Conservation (phyloP, 2,113 vertebrate genomes). For the human (Homo sapiens) region DNA sequence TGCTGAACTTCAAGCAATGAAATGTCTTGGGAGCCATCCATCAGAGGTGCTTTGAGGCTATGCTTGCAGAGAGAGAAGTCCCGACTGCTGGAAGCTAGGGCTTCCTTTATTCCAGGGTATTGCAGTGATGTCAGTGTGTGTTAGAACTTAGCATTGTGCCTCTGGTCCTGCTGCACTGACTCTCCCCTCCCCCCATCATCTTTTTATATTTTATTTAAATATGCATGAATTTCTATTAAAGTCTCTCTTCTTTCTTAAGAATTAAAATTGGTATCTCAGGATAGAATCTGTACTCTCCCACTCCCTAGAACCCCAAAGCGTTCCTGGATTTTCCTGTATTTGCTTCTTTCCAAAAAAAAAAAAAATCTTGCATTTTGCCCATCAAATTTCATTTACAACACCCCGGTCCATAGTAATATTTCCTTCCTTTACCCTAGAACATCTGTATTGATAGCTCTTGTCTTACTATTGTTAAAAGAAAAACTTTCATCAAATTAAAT, state of each 20-base stretch:
- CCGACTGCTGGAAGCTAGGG: not conserved
- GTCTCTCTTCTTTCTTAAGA: not conserved
- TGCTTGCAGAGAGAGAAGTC: not conserved
- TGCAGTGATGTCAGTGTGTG: not conserved
- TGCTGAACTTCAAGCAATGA: slow-evolving; percentile 22
- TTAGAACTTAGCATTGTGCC: not conserved
- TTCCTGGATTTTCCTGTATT: not conserved
- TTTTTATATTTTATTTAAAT: not conserved
- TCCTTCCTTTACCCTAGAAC: not conserved
- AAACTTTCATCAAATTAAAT: not conserved
- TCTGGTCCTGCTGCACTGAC: not conserved
- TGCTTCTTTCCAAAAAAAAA: not conserved
- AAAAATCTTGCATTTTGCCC: not conserved
- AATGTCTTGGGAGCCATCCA: not conserved
- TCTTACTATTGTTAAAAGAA: not conserved
- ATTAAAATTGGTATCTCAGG: not conserved
- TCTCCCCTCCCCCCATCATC: rapidly evolving
- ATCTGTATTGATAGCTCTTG: not conserved
- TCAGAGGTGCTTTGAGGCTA: not conserved
- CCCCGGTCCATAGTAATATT: not conserved
- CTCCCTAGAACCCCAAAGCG: not conserved
- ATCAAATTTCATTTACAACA: not conserved
- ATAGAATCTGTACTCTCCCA: not conserved
- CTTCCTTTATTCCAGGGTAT: not conserved
- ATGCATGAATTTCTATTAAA: not conserved